Percentiles rank a stretch among this genome's conserved stretches.
Evolutionary conservation across 2,113 vertebrate species (phyloP).

Genomic region (Perca flavescens): DNA sequence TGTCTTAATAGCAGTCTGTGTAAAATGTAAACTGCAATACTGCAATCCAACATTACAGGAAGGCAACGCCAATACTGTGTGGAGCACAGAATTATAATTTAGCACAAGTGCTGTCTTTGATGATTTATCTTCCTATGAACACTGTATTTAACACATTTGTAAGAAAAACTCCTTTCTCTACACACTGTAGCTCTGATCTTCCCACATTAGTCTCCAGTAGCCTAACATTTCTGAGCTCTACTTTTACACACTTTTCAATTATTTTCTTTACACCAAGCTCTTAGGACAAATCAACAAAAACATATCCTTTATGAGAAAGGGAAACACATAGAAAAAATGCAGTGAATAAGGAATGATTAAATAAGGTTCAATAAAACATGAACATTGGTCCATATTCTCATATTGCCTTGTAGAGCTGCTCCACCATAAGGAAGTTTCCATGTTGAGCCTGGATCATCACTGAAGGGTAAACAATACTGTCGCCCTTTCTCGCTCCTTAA

Average conservation of each 20-base stretch:
- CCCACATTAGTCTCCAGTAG: constrained; percentile 15
- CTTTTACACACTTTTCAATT: constrained; percentile 44
- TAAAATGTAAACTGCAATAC: constrained; percentile 74
- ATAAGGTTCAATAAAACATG: constrained; percentile 80
- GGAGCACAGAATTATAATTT: constrained; percentile 44
- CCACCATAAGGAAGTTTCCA: constrained; percentile 59
- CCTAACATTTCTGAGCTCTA: constrained; percentile 45
- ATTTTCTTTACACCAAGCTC: constrained; percentile 28
- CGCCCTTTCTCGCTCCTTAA: constrained; percentile 73
- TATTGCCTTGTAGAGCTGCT: constrained; percentile 72
- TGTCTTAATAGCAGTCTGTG: constrained; percentile 58
- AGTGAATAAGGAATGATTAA: constrained; percentile 63
- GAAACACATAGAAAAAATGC: constrained; percentile 64
- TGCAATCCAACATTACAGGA: constrained; percentile 61
- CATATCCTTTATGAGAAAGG: constrained; percentile 58
- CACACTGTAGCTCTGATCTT: constrained; percentile 12
- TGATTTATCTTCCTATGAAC: constrained; percentile 1
- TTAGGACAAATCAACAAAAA: constrained; percentile 49
- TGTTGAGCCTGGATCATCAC: constrained; percentile 77
- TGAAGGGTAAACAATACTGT: constrained; percentile 40
- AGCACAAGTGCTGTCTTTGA: constrained; percentile 44
- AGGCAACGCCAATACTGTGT: constrained; percentile 66
- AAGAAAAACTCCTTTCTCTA: constrained; percentile 19
- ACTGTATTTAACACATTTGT: constrained; percentile 36
- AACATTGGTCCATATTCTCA: constrained; percentile 73